phyloP scores from a whole-genome alignment of 2,113 vertebrate genomes.

The Acrocephalus arundinaceus region DNA sequence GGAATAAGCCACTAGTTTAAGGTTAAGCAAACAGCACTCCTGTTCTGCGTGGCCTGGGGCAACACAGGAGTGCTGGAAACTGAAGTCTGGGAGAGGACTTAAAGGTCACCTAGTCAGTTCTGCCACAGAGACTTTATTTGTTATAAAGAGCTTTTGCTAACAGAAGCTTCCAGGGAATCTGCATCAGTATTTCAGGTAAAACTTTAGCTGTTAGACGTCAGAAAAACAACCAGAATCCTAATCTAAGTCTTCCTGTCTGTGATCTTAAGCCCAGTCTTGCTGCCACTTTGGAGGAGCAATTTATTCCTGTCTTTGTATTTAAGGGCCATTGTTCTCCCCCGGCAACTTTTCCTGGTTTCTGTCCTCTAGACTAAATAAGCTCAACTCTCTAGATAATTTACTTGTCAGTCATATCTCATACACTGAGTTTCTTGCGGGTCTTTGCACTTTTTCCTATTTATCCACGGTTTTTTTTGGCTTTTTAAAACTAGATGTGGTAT shows the following conservation, averaged over 20 bases:
- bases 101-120: not conserved
- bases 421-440: not conserved
- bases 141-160: not conserved
- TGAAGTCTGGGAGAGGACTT: not conserved
- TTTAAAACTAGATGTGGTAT: not conserved
- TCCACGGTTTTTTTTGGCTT: not conserved
- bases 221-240: not conserved
- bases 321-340: not conserved
- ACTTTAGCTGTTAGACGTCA: not conserved
- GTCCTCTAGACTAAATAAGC: slow-evolving; percentile 15
- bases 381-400: slow-evolving; percentile 6
- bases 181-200: not conserved
- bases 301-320: not conserved
- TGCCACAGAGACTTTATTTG: not conserved
- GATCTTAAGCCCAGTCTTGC: not conserved
- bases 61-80: not conserved
- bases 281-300: not conserved
- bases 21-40: not conserved
- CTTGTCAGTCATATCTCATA: slow-evolving; percentile 12
- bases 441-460: not conserved
- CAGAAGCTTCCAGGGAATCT: not conserved
- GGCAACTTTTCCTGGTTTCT: not conserved
- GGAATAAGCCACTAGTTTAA: not conserved
- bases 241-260: not conserved
- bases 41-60: not conserved